phyloP scores from a whole-genome alignment of 2,797 vertebrate genomes.

The Gymnothorax javanicus region DNA sequence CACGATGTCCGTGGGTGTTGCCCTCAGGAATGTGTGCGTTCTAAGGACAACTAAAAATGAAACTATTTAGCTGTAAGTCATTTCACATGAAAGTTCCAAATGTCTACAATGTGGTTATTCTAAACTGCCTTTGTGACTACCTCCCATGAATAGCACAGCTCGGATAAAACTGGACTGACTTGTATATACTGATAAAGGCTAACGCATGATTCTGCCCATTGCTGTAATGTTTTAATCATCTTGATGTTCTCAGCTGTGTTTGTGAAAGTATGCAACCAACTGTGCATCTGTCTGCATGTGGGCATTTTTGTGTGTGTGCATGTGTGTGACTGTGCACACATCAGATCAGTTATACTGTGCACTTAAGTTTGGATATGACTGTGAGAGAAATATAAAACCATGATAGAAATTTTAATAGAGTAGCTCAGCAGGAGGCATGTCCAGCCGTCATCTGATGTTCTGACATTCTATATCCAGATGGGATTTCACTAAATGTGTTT shows the following conservation, averaged over 20 bases:
- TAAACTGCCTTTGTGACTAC: no score
- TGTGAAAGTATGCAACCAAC: neutral
- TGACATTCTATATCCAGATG: neutral
- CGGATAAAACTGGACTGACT: no score
- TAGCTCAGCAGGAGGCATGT: neutral
- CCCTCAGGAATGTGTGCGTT: neutral
- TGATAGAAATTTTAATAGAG: neutral
- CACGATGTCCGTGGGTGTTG: slow-evolving; percentile 54
- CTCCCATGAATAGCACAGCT: no score
- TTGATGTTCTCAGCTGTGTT: neutral
- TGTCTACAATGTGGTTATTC: neutral
- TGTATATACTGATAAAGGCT: neutral
- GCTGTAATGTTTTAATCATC: neutral
- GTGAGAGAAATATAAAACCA: neutral
- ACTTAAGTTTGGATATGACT: neutral
- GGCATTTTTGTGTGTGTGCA: neutral
- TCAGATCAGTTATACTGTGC: neutral
- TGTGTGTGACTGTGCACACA: neutral
- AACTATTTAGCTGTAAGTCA: slow-evolving; percentile 1
- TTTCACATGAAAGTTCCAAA: neutral
- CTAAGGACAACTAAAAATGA: neutral
- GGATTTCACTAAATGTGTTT: neutral
- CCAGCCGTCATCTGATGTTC: neutral
- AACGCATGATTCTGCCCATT: neutral
- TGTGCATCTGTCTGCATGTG: neutral